phyloP scores from a whole-genome alignment of 2,797 vertebrate genomes.

The Gobionotothen gibberifrons region DNA sequence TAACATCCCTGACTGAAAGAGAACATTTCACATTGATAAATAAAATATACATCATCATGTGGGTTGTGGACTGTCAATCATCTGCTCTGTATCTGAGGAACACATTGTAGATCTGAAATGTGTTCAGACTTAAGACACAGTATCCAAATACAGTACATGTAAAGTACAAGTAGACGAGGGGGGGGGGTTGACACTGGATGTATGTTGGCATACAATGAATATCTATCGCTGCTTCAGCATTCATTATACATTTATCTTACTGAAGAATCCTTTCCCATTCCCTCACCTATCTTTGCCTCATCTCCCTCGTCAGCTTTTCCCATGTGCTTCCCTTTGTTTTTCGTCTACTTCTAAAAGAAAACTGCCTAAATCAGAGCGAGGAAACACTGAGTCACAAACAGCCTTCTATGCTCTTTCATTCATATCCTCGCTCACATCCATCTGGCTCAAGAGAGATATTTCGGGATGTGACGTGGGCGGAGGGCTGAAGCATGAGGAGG shows the following conservation, averaged over 20 bases:
- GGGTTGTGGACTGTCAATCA: conserved; percentile 16
- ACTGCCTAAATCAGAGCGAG: conserved; percentile 37
- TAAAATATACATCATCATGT: conserved; percentile 23
- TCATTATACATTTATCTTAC: conserved; percentile 35
- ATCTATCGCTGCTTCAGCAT: conserved; percentile 30
- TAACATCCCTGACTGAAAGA: conserved; percentile 3
- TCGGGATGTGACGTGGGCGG: conserved; percentile 54
- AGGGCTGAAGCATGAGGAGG: conserved; percentile 40
- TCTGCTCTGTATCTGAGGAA: conserved; percentile 11
- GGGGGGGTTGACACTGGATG: conserved; percentile 29
- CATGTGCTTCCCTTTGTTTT: conserved; percentile 7
- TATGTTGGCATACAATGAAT: conserved; percentile 25
- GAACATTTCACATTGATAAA: conserved; percentile 16
- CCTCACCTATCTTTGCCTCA: conserved; percentile 44
- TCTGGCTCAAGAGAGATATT: conserved; percentile 65
- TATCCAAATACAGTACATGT: conserved; percentile 21
- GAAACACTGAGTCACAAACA: conserved; percentile 65
- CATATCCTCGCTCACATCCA: conserved; percentile 56
- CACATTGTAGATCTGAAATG: conserved; percentile 6
- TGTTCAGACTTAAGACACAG: conserved; percentile 31
- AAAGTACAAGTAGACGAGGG: not conserved
- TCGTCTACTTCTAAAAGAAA: conserved; percentile 27
- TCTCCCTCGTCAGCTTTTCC: conserved; percentile 44
- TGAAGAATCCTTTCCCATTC: conserved; percentile 20
- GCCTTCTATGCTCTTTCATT: conserved; percentile 48